Conservation (phyloP, 2,113 vertebrate genomes). For the Catharus fuscescens region DNA sequence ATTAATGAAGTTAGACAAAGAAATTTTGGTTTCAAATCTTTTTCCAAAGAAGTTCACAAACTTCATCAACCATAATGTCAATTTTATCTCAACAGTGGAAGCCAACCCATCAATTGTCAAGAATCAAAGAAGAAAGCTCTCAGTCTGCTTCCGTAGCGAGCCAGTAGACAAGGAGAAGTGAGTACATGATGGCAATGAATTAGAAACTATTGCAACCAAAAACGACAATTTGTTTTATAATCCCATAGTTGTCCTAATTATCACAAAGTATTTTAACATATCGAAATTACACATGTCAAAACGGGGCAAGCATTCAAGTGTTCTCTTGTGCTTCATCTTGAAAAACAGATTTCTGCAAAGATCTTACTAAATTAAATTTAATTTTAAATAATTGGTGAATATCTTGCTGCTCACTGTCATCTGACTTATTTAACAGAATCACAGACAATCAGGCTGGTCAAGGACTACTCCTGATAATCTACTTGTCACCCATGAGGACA, state of each 20-base stretch:
- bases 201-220: background rate
- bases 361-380: background rate
- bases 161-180: background rate
- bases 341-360: slow-evolving; percentile 1
- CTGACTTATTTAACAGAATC: background rate
- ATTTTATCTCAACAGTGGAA: background rate
- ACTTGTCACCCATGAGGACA: background rate
- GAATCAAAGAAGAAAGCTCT: background rate
- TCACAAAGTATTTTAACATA: background rate
- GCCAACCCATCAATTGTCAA: background rate
- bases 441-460: background rate
- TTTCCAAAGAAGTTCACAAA: background rate
- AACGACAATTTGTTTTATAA: background rate
- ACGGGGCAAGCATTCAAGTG: background rate
- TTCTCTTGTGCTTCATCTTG: background rate
- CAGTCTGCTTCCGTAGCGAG: background rate
- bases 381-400: background rate
- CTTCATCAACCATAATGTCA: background rate
- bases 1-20: background rate
- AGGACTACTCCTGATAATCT: background rate
- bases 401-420: background rate
- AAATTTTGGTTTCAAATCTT: background rate
- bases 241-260: background rate
- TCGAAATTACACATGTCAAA: background rate
- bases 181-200: background rate